These are phyloP conservation scores for Natrix natrix DNA, from an alignment of 2,797 vertebrate species.

Conservation along the genomic window DNA sequence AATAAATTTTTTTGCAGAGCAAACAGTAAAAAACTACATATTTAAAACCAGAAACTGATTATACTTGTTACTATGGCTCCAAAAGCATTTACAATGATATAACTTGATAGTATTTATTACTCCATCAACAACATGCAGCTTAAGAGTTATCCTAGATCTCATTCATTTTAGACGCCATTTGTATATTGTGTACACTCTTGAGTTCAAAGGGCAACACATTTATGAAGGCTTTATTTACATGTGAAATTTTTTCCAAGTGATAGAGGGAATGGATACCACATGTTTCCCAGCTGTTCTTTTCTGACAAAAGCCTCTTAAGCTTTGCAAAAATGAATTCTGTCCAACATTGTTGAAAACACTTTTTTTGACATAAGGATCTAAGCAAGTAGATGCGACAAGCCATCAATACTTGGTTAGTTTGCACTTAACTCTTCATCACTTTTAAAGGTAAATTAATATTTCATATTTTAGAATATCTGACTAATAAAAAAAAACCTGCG, in stretches of 20 bases:
- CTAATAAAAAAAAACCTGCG: neutral
- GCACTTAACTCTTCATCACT: conserved; percentile 46
- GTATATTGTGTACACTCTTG: conserved; percentile 72
- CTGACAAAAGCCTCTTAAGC: conserved; percentile 77
- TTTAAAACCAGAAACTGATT: conserved; percentile 26
- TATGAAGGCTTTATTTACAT: conserved; percentile 84
- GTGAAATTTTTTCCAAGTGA: conserved; percentile 81
- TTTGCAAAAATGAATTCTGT: conserved; percentile 76
- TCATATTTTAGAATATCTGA: conserved; percentile 1
- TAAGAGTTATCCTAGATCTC: conserved; percentile 62
- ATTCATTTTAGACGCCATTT: conserved; percentile 72
- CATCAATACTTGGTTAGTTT: conserved; percentile 67
- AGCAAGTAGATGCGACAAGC: conserved; percentile 57
- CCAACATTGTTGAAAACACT: conserved; percentile 77
- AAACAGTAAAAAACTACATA: conserved; percentile 36
- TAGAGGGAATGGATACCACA: conserved; percentile 82
- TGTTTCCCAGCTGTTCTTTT: conserved; percentile 80
- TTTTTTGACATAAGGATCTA: conserved; percentile 69
- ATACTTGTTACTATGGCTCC: conserved; percentile 58
- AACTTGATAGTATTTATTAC: conserved; percentile 45
- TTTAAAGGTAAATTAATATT: conserved; percentile 35
- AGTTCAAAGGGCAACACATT: conserved; percentile 78
- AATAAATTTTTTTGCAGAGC: conserved; percentile 37
- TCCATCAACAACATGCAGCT: conserved; percentile 56
- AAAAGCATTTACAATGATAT: conserved; percentile 54